A percentile compares a stretch with the other conserved stretches of the same genome.
phyloP scores from a whole-genome alignment of 2,113 vertebrate species.

The Rafetus swinhoei region DNA sequence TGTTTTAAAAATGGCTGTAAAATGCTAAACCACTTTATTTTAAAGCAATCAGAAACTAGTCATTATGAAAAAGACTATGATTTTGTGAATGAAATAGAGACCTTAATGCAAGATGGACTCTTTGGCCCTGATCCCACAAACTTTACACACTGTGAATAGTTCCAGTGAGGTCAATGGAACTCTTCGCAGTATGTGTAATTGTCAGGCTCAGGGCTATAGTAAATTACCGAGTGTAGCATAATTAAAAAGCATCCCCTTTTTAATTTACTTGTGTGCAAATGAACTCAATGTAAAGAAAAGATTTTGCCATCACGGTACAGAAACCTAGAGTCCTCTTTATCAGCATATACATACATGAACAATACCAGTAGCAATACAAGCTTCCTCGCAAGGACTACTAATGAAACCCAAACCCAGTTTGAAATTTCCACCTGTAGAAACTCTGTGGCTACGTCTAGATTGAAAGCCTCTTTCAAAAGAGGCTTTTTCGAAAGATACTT shows the following conservation, averaged over 20 bases:
- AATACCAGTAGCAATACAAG: background rate
- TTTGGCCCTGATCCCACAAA: background rate
- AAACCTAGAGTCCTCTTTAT: background rate
- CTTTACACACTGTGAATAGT: background rate
- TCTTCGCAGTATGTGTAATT: background rate
- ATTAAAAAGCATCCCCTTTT: accelerated
- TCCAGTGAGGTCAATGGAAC: background rate
- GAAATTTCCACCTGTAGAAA: background rate
- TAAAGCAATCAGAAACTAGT: background rate
- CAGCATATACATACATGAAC: accelerated
- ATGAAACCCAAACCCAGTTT: background rate
- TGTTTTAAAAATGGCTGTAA: background rate
- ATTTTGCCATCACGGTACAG: background rate
- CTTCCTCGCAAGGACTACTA: background rate
- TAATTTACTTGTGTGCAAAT: background rate
- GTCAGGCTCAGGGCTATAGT: background rate
- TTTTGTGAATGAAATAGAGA: background rate
- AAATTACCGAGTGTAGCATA: background rate
- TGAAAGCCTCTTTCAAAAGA: no score
- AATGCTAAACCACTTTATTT: background rate
- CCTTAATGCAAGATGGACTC: background rate
- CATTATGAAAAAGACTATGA: accelerated
- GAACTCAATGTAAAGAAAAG: background rate
- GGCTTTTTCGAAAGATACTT: no score
- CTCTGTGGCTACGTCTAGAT: background rate